Base-by-base conservation (phyloP, 2,113 vertebrate genomes). In the Rhinichthys klamathensis region DNA sequence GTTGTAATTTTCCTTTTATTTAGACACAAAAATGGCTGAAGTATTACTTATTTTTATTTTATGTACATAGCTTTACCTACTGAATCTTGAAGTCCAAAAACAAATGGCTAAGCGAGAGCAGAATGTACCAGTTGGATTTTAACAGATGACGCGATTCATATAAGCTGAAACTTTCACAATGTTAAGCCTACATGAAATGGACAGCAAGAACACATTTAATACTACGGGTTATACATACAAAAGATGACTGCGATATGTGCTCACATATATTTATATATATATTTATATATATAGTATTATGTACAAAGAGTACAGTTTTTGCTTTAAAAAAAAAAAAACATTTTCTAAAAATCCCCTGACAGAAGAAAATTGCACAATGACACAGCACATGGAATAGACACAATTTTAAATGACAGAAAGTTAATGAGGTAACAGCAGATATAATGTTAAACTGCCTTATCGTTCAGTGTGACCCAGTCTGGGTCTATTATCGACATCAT, bases 321-420 rank as follows among this genome's bases (percentile, higher is more conserved):
- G 49, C 87, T 82, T 25, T 1, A 16, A 51, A 49, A 41, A 41
- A 63, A 70, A 80, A 60, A 84, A 89, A 90, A 92, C 21, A 80
- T 87, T 77, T 74, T 84, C 72, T 87, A 88, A 87, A 92, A 91
- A 90, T 86, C 78, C 69, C 70, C 85, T 82, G 75, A 88, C 70
- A 85, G 82, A 83, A 88, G 73, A 86, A 90, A 90, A 77, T 56
- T 79, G 80, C 63, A 75, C 86, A 70, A 80, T 41, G 44, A 85
- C 73, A 87, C 61, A 1, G 38, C 80, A 86, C 63, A 87, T 54
- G 75, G 82, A 54, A 70, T 76, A 77, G 86, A 87, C 83, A 89
- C 90, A 89, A 46, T 84, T 88, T 91, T 75, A 87, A 91, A 92
- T 88, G 56, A 89, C 83, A 70, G 49, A 41, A 83, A 73, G 46